These are phyloP conservation scores for Rhynchonema sp. DNA, from an alignment of 2,888 invertebrate genomes.

Conservation along the genomic window DNA sequence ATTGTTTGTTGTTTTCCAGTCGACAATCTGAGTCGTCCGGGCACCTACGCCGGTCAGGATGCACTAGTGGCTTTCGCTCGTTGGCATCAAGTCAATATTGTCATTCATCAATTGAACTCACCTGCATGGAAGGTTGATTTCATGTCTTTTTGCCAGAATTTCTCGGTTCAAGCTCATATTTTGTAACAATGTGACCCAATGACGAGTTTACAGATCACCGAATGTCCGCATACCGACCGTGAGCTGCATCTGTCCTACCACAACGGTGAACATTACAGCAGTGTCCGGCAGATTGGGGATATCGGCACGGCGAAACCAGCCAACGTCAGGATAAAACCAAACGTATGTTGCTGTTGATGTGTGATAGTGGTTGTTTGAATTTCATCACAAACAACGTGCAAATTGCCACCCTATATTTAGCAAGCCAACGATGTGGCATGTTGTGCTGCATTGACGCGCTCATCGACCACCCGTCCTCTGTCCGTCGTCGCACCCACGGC, in stretches of 20 bases:
- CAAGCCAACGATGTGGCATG: not conserved
- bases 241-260: conserved; percentile 36
- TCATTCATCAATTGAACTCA: conserved; percentile 34
- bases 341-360: too few species aligned
- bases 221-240: not conserved
- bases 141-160: too few species aligned
- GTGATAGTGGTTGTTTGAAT: not conserved
- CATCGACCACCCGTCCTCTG: not conserved
- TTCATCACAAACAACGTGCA: not conserved
- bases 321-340: conserved; percentile 13
- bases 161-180: too few species aligned
- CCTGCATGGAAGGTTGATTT: conserved; percentile 22
- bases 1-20: conserved; percentile 25
- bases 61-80: conserved; percentile 37
- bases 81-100: conserved; percentile 31
- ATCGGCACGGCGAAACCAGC: conserved; percentile 26
- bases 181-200: too few species aligned
- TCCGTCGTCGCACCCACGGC: too few species aligned
- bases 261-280: conserved; percentile 35
- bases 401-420: not conserved
- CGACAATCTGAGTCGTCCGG: conserved; percentile 29
- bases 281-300: conserved; percentile 29
- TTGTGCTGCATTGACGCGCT: not conserved
- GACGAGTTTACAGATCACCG: too few species aligned
- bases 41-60: conserved; percentile 38